Evolutionary conservation across 64 coral and sea anemone genomes (phyloP).

Genomic region (Trachythela sp.): DNA sequence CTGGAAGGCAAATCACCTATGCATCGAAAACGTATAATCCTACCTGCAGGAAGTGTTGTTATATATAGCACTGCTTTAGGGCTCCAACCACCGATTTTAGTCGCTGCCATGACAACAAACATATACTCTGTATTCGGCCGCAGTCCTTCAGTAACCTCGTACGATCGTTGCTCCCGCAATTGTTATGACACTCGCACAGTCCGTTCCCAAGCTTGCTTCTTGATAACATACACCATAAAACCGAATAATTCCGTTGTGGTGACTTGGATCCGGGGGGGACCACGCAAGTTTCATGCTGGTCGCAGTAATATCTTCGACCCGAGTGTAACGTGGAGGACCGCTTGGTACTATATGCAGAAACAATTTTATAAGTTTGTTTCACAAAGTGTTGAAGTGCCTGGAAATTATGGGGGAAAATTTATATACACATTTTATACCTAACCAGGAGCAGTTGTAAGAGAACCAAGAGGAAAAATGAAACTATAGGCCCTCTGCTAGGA

Average conservation of each 20-base stretch:
- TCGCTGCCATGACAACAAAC: background rate
- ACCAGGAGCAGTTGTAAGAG: too few species aligned
- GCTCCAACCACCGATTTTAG: background rate
- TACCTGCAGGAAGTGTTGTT: background rate
- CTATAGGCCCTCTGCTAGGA: too few species aligned
- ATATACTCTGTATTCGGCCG: background rate
- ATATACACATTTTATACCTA: too few species aligned
- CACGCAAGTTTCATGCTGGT: background rate
- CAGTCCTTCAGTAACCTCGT: background rate
- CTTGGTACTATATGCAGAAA: background rate
- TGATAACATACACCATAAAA: background rate
- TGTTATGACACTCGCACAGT: background rate
- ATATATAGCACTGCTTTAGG: background rate
- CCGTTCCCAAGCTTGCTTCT: background rate
- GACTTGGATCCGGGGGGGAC: background rate
- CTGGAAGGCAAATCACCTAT: too few species aligned
- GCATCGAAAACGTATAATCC: too few species aligned
- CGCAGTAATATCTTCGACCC: background rate
- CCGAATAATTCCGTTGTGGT: background rate
- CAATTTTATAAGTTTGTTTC: background rate
- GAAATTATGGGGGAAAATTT: too few species aligned
- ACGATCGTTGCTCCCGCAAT: background rate
- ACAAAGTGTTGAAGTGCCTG: too few species aligned
- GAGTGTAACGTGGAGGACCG: background rate
- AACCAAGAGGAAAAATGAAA: too few species aligned